Conservation (phyloP, 2,113 vertebrate species). For the Opisthocomus hoazin region DNA sequence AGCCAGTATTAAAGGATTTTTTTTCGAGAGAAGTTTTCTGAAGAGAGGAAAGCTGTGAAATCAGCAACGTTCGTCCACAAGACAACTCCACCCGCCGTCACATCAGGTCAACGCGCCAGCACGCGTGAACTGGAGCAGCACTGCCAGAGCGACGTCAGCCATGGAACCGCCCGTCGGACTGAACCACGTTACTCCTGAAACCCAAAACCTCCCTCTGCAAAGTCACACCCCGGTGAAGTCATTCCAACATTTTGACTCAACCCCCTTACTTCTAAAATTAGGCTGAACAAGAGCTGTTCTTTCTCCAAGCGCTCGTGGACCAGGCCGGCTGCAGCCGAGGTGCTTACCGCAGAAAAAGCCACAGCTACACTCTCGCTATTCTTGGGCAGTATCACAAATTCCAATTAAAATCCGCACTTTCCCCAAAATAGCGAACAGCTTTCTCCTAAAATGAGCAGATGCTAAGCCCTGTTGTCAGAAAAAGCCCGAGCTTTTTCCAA, state of each 20-base stretch:
- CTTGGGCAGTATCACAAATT: not conserved
- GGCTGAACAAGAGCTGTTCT: not conserved
- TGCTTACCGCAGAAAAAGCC: not conserved
- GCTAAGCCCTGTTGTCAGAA: not conserved
- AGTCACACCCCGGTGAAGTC: not conserved
- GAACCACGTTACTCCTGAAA: not conserved
- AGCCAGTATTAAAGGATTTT: not conserved
- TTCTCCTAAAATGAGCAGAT: not conserved
- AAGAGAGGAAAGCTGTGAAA: not conserved
- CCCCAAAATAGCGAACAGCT: not conserved
- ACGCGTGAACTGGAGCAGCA: accelerated
- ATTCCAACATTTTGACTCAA: not conserved
- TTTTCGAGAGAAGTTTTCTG: not conserved
- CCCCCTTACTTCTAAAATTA: not conserved
- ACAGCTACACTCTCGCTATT: accelerated
- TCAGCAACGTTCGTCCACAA: accelerated
- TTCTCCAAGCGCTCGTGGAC: not conserved
- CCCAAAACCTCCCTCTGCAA: not conserved
- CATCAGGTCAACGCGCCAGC: accelerated
- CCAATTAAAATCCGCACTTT: not conserved
- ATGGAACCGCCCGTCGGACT: accelerated
- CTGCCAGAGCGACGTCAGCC: not conserved
- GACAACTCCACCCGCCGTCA: not conserved
- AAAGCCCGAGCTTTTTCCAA: not conserved
- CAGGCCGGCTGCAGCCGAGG: not conserved